Conservation (phyloP, 1,140 invertebrate genomes). For the Helicoverpa armigera region DNA sequence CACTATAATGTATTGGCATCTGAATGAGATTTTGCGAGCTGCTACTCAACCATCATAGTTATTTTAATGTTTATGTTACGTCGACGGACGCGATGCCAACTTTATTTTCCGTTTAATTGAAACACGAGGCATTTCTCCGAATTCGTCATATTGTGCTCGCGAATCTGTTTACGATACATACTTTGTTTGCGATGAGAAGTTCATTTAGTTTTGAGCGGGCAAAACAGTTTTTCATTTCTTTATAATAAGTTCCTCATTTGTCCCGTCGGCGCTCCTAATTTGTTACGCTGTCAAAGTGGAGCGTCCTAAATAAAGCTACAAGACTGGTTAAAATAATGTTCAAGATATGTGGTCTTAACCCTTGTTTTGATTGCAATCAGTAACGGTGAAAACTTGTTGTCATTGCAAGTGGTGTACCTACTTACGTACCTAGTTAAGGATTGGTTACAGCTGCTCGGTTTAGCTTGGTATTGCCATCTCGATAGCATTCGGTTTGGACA, state of each 20-base stretch:
- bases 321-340: constrained; percentile 17
- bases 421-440: background rate
- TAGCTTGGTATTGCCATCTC: constrained; percentile 10
- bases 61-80: constrained; percentile 67
- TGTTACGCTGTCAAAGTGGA: constrained; percentile 45
- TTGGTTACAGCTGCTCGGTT: background rate
- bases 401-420: constrained; percentile 1
- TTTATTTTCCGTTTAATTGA: constrained; percentile 72
- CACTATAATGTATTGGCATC: constrained; percentile 57
- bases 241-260: constrained; percentile 9
- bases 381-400: constrained; percentile 8
- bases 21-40: constrained; percentile 61
- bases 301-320: background rate
- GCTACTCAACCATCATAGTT: constrained; percentile 63
- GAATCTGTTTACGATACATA: constrained; percentile 61
- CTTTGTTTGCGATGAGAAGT: constrained; percentile 57
- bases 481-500: constrained; percentile 46
- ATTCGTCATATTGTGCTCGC: constrained; percentile 63
- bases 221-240: constrained; percentile 1
- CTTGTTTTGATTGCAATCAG: constrained; percentile 7
- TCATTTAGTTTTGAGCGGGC: constrained; percentile 52
- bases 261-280: constrained; percentile 37
- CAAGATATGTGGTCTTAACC: constrained; percentile 11
- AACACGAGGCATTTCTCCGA: constrained; percentile 67
- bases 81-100: constrained; percentile 62